phyloP scores from a whole-genome alignment of 1,140 invertebrate species.

The Drosophila lowei region DNA sequence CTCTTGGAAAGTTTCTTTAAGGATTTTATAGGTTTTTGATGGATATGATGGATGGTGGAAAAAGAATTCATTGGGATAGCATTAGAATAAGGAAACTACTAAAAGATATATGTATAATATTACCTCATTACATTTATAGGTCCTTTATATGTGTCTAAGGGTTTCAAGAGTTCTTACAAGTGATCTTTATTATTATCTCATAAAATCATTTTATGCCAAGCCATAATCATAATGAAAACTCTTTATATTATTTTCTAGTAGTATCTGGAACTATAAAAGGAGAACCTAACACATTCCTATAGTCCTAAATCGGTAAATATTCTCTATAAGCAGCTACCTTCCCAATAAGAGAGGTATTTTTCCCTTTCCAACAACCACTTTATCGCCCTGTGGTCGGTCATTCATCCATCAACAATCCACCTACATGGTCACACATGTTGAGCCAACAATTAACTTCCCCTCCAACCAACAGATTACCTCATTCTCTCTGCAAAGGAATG shows the following conservation, averaged over 20 bases:
- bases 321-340: too few species aligned
- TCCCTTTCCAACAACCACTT: neutral
- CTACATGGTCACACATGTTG: slow-evolving; percentile 66
- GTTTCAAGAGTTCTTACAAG: neutral
- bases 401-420: slow-evolving; percentile 19
- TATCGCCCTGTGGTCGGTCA: neutral
- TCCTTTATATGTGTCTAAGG: too few species aligned
- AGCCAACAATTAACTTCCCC: slow-evolving; percentile 27
- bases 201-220: too few species aligned
- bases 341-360: neutral
- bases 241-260: neutral
- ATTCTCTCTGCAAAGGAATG: slow-evolving; percentile 19
- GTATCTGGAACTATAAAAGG: neutral
- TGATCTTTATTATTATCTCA: neutral
- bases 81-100: too few species aligned
- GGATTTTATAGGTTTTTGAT: neutral
- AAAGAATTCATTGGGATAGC: too few species aligned
- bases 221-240: too few species aligned
- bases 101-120: too few species aligned
- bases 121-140: too few species aligned
- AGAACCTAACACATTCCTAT: neutral
- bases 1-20: neutral
- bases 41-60: neutral
- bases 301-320: too few species aligned
- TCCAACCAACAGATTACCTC: slow-evolving; percentile 9